Percentiles rank a stretch among this genome's conserved stretches.
phyloP scores from a whole-genome alignment of 2,797 vertebrate genomes.

The Miichthys miiuy region DNA sequence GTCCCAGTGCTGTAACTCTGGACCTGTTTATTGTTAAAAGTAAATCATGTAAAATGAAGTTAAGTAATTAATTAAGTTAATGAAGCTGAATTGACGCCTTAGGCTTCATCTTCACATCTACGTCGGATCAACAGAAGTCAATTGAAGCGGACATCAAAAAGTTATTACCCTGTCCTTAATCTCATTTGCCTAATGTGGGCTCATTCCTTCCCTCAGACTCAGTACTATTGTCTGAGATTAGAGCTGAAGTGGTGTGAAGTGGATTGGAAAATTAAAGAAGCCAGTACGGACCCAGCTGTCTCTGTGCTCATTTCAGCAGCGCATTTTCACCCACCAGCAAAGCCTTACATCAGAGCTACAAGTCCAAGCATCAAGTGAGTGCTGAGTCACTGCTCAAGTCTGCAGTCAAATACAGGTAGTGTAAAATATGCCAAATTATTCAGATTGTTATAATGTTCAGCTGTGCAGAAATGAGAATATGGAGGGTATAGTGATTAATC shows the following conservation, averaged over 20 bases:
- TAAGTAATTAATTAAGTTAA: slow-evolving; percentile 30
- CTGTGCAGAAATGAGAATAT: background rate
- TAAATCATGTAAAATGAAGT: slow-evolving; percentile 31
- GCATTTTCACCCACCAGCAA: slow-evolving; percentile 10
- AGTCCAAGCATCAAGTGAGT: background rate
- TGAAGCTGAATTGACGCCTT: slow-evolving; percentile 39
- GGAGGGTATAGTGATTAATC: background rate
- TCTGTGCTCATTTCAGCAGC: slow-evolving; percentile 12
- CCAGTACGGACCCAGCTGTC: background rate
- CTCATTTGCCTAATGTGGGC: slow-evolving; percentile 66
- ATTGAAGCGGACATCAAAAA: slow-evolving; percentile 48
- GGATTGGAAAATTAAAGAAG: slow-evolving; percentile 63
- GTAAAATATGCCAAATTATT: slow-evolving; percentile 4
- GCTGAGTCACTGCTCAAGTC: slow-evolving; percentile 56
- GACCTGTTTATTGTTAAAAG: slow-evolving; percentile 8
- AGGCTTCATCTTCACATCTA: slow-evolving; percentile 36
- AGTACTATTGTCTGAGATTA: slow-evolving; percentile 33
- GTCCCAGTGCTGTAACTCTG: background rate
- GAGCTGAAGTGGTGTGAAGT: slow-evolving; percentile 60
- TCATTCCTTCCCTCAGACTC: slow-evolving; percentile 32
- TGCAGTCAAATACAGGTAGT: slow-evolving; percentile 23
- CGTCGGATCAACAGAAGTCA: slow-evolving; percentile 35
- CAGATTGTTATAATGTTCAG: background rate
- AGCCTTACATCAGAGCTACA: slow-evolving; percentile 19
- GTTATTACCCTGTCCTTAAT: slow-evolving; percentile 58